Conservation (phyloP, 2,888 invertebrate genomes). For the Phanerotoma sp. region DNA sequence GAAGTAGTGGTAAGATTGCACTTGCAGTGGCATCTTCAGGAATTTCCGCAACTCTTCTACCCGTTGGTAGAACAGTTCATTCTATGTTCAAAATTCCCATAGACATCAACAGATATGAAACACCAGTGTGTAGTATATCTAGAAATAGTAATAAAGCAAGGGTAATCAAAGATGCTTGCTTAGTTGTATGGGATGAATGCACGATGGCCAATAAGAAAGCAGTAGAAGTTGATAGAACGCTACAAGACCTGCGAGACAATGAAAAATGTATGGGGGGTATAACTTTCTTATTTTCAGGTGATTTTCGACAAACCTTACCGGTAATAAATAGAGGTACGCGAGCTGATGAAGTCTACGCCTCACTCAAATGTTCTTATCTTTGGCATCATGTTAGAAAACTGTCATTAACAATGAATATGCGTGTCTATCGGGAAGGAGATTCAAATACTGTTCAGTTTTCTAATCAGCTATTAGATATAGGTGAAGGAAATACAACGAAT, state of each 20-base stretch:
- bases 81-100: slow-evolving; percentile 30
- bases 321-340: slow-evolving; percentile 35
- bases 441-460: too few species aligned
- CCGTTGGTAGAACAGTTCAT: slow-evolving; percentile 51
- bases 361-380: slow-evolving; percentile 30
- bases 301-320: slow-evolving; percentile 42
- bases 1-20: slow-evolving; percentile 39
- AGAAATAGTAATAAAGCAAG: slow-evolving; percentile 16
- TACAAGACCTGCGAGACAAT: slow-evolving; percentile 32
- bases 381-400: slow-evolving; percentile 29
- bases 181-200: slow-evolving; percentile 55
- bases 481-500: too few species aligned
- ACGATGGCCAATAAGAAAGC: slow-evolving; percentile 50
- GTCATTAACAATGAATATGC: slow-evolving; percentile 26
- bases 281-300: slow-evolving; percentile 36
- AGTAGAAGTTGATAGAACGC: slow-evolving; percentile 44
- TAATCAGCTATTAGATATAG: too few species aligned
- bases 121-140: background rate
- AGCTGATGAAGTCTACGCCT: slow-evolving; percentile 39
- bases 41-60: slow-evolving; percentile 56
- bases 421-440: slow-evolving; percentile 5
- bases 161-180: slow-evolving; percentile 7
- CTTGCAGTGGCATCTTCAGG: slow-evolving; percentile 55
- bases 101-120: background rate
- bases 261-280: slow-evolving; percentile 33